Conservation (phyloP, 2,888 invertebrate genomes). For the Sicus ferrugineus region DNA sequence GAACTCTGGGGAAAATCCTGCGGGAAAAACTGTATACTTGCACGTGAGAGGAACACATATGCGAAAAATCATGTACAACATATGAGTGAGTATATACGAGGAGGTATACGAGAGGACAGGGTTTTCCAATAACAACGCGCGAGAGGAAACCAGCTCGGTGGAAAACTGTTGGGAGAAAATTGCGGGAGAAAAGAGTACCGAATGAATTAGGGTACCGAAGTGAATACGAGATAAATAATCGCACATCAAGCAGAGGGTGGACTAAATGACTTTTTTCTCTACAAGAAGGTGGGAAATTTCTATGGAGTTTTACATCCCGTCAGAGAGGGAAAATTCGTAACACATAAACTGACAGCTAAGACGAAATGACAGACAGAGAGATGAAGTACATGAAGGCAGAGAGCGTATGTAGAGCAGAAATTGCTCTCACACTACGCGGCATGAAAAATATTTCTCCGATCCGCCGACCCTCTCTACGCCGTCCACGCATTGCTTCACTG, state of each 20-base stretch:
- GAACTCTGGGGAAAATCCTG: conserved; percentile 13
- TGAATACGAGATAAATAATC: not conserved
- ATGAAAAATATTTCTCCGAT: too few species aligned
- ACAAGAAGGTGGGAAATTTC: not conserved
- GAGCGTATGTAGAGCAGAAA: conserved; percentile 1
- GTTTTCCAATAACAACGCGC: conserved; percentile 2
- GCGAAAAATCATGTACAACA: conserved; percentile 27
- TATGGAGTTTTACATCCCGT: not conserved
- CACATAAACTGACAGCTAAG: not conserved
- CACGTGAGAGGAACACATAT: not conserved
- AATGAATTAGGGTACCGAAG: not conserved
- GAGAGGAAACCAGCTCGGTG: not conserved
- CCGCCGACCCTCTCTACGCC: not conserved
- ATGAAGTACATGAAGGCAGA: not conserved
- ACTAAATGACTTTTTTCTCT: not conserved
- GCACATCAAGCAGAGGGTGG: not conserved
- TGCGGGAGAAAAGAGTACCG: not conserved
- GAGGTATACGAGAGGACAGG: not conserved
- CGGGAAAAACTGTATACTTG: conserved; percentile 24
- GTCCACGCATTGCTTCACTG: not conserved
- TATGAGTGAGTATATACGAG: not conserved
- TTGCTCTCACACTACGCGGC: too few species aligned
- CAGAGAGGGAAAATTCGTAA: not conserved
- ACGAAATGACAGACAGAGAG: too few species aligned
- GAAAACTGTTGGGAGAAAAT: not conserved